Evolutionary conservation across 2,113 vertebrate genomes (phyloP), one percentile per base, ranked within the genome.

Genomic region (Alouatta palliata): DNA sequence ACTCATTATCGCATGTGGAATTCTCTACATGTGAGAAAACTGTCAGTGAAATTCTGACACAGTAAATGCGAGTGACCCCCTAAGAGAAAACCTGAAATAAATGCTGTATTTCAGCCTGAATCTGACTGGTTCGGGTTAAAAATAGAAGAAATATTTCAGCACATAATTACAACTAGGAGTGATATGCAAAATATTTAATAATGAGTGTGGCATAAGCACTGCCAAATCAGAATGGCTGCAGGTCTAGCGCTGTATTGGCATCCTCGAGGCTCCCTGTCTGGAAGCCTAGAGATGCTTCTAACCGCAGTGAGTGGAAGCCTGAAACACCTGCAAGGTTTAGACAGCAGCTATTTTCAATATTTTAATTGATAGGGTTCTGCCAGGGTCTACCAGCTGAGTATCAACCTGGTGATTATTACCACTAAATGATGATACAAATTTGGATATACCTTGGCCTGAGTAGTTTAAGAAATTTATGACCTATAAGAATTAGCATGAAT

Each of bases 21-120:
- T 76, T 94, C 35, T 64, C 43, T 49, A 82, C 17, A 37, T 37
- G 10, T 40, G 49, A 64, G 47, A 54, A 73, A 21, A 84, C 5
- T 43, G 80, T 35, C 37, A 94, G 52, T 77, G 2, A 16, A 84
- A 70, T 89, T 92, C 70, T 82, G 40, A 93, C 52, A 81, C 0
- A 79, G 75, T 35, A 35, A 61, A 76, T 54, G 25, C 37, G 19
- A 89, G 37, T 32, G 30, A 81, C 20, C 20, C 27, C 25, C 25
- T 85, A 70, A 68, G 73, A 87, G 70, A 93, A 94, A 94, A 80
- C 37, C n/a, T 81, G 45, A 85, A 92, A 68, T 91, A 91, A 49
- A 81, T n/a, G 47, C 25, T 25, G 8, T 52, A 66, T 37, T 9
- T 47, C 86, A 93, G 70, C 64, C 11, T 84, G 61, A 90, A 27